Percentiles rank a stretch among this genome's conserved stretches.
Conservation (phyloP, 2,888 invertebrate genomes). For the Anorthoa munda region DNA sequence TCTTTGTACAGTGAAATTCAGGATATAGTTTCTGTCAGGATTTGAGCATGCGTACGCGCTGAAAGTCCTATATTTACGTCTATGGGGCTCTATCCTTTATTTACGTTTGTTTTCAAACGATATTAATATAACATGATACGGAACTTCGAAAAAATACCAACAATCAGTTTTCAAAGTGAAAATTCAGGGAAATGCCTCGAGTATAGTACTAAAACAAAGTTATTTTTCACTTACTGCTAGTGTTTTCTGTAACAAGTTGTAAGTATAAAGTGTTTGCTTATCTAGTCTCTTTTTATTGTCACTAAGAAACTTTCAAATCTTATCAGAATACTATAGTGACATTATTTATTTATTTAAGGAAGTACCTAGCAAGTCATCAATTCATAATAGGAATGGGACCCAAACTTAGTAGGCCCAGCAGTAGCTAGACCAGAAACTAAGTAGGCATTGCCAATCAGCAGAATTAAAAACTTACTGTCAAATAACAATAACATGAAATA, state of each 20-base stretch:
- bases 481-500: no score
- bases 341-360: not conserved
- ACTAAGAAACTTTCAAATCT: not conserved
- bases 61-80: not conserved
- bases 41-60: constrained; percentile 35
- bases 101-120: not conserved
- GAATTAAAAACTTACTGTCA: no score
- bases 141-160: not conserved
- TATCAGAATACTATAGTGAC: constrained; percentile 1
- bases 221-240: not conserved
- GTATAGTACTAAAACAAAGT: not conserved
- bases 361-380: not conserved
- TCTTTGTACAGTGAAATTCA: constrained; percentile 42
- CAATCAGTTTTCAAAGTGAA: constrained; percentile 8
- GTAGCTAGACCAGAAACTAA: no score
- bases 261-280: not conserved
- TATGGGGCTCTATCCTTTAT: no score
- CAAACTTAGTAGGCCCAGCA: not conserved
- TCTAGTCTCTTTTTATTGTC: not conserved
- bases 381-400: not conserved
- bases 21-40: constrained; percentile 23
- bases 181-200: not conserved
- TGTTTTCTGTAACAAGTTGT: not conserved
- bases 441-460: no score
- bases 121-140: not conserved